Base-by-base conservation (phyloP, 2,888 invertebrate genomes). In the Spilarctia lutea region DNA sequence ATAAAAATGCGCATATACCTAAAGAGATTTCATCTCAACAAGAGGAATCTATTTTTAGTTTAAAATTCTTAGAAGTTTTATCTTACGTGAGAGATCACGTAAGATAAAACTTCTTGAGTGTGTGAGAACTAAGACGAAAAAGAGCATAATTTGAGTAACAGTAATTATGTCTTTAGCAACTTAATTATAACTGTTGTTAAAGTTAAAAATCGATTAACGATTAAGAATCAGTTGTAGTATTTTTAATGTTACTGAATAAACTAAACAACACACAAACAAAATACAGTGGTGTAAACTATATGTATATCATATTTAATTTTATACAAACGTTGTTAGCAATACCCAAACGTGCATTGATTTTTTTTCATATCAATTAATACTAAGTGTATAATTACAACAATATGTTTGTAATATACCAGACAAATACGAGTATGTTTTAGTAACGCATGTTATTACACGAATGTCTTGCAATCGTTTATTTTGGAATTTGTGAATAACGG, bases 361-460 rank as follows among this genome's bases (percentile, higher is more conserved):
- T 71, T 73, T 76, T 79, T 73, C 66, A 24, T 80, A 76, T 78
- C 60, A 72, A 75, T 79, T 77, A 76, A 75, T 68, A 33, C 24
- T 63, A 24, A 30, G 71, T 65, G 27, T 63, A 63, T 70, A 63
- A 63, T 70, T 48, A 70, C 33, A 11, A 30, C 72, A 77, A 77
- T 75, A 71, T 68, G 45, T 68, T 45, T 42, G 76, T 69, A 73
- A 76, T 76, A 67, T 73, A 72, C 73, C 74, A 27, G 67, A 65
- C 74, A 76, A 80, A 73, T 72, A 65, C 74, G 75, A 80, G 72
- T 72, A 75, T 73, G 74, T 69, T 56, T 66, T 13, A 63, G 16
- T 2, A 4, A 27, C 30, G 27, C 30, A 27, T 63, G 60, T 18
- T 30, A 16, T 63, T 63, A 30, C 27, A 63, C 60, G 6, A 16